Evolutionary conservation across 2,888 invertebrate species (phyloP).

Genomic region (Protonemura montana): DNA sequence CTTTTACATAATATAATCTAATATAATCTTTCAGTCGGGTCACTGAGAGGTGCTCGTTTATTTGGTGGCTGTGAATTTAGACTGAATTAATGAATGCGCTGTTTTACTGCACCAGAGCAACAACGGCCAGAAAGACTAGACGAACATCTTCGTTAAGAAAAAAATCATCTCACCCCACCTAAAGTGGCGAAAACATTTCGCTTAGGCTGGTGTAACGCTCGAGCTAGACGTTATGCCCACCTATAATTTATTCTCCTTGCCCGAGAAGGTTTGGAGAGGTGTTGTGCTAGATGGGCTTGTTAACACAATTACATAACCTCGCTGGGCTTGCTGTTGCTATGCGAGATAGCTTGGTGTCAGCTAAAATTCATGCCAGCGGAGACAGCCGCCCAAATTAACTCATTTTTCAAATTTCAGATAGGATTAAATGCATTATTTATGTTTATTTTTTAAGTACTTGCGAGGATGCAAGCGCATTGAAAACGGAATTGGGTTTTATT

Average conservation of each 20-base stretch:
- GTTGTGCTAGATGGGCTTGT: slow-evolving; percentile 43
- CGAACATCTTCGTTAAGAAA: slow-evolving; percentile 1
- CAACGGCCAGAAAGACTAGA: background rate
- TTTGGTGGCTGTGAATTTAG: slow-evolving; percentile 44
- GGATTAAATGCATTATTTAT: background rate
- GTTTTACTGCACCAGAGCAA: background rate
- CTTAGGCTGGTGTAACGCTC: background rate
- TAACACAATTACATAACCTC: slow-evolving; percentile 49
- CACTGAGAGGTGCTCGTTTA: background rate
- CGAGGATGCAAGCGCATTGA: too few species aligned
- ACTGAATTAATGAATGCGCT: slow-evolving; percentile 45
- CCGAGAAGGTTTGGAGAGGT: background rate
- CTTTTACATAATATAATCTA: slow-evolving; percentile 44
- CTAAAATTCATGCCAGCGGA: slow-evolving; percentile 48
- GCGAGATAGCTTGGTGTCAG: slow-evolving; percentile 43
- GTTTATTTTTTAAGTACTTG: background rate
- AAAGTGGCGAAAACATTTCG: background rate
- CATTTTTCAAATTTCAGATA: slow-evolving; percentile 47
- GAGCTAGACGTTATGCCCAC: background rate
- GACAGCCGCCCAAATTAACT: slow-evolving; percentile 49
- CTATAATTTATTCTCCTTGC: background rate
- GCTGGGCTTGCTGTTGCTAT: slow-evolving; percentile 34
- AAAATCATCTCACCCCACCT: background rate
- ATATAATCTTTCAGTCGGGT: background rate
- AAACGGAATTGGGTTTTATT: too few species aligned